These are phyloP conservation scores for Scrobipalpa atriplicella DNA, from an alignment of 2,888 invertebrate species.

Conservation along the genomic window DNA sequence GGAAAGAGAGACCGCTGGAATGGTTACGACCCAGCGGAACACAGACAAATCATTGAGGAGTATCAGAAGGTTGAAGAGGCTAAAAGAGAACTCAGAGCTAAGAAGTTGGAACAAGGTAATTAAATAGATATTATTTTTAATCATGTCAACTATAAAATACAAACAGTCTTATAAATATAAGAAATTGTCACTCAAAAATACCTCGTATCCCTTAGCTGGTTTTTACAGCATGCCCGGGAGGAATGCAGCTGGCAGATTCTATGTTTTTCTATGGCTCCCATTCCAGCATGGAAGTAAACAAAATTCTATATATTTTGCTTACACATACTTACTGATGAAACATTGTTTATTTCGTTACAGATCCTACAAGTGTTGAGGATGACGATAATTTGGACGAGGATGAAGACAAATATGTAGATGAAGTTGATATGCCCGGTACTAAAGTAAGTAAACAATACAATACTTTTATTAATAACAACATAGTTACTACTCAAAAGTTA, in stretches of 20 bases:
- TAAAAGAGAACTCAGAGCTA: constrained; percentile 94
- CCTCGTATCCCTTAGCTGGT: too few species aligned
- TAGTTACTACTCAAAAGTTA: too few species aligned
- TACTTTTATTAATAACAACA: too few species aligned
- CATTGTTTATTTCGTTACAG: constrained; percentile 45
- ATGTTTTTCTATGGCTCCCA: too few species aligned
- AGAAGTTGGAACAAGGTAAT: constrained; percentile 88
- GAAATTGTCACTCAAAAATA: too few species aligned
- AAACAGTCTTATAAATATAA: too few species aligned
- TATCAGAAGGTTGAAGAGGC: constrained; percentile 96
- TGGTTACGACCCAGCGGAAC: constrained; percentile 88
- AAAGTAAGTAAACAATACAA: constrained; percentile 79
- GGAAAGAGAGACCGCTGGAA: constrained; percentile 99
- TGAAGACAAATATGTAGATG: constrained; percentile 96
- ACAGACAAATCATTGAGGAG: constrained; percentile 95
- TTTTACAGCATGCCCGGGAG: too few species aligned
- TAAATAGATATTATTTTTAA: too few species aligned
- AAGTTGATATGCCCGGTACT: constrained; percentile 99
- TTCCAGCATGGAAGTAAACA: too few species aligned
- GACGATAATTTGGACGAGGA: constrained; percentile 92
- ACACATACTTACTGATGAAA: background rate
- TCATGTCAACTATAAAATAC: too few species aligned
- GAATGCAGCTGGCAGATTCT: too few species aligned
- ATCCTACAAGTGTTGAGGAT: constrained; percentile 85
- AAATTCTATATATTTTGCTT: too few species aligned